phyloP scores from a whole-genome alignment of 1,140 invertebrate species.

The Laupala kohalensis region DNA sequence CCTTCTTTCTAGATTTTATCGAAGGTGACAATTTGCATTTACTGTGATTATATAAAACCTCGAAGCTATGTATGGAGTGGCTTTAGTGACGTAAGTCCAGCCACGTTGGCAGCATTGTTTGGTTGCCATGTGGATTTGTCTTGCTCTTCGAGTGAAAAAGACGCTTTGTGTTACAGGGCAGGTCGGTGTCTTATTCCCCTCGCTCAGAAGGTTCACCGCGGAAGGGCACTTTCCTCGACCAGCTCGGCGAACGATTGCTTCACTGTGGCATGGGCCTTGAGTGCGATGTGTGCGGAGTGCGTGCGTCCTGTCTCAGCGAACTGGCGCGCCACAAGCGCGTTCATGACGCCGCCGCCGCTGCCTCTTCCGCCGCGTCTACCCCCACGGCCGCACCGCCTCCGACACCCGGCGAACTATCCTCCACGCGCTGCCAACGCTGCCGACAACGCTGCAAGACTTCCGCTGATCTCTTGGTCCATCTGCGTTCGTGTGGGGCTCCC shows the following conservation, averaged over 20 bases:
- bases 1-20: no score
- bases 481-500: constrained; percentile 54
- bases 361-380: constrained; percentile 22
- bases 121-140: no score
- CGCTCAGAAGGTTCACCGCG: no score
- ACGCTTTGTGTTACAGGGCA: no score
- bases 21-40: no score
- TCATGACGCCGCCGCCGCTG: constrained; percentile 38
- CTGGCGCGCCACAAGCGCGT: constrained; percentile 56
- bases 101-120: no score
- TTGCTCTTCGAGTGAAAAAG: no score
- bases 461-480: constrained; percentile 55
- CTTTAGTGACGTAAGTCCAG: no score
- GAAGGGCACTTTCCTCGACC: constrained; percentile 67
- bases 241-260: constrained; percentile 58
- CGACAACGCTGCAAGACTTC: constrained; percentile 70
- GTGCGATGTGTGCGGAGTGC: constrained; percentile 61
- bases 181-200: no score
- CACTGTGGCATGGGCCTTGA: constrained; percentile 35
- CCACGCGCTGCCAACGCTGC: constrained; percentile 71
- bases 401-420: constrained; percentile 29
- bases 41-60: no score
- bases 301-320: constrained; percentile 74
- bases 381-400: constrained; percentile 24
- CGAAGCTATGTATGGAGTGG: no score